phyloP scores from a whole-genome alignment of 2,113 vertebrate species.

The Atlantisia rogersi region DNA sequence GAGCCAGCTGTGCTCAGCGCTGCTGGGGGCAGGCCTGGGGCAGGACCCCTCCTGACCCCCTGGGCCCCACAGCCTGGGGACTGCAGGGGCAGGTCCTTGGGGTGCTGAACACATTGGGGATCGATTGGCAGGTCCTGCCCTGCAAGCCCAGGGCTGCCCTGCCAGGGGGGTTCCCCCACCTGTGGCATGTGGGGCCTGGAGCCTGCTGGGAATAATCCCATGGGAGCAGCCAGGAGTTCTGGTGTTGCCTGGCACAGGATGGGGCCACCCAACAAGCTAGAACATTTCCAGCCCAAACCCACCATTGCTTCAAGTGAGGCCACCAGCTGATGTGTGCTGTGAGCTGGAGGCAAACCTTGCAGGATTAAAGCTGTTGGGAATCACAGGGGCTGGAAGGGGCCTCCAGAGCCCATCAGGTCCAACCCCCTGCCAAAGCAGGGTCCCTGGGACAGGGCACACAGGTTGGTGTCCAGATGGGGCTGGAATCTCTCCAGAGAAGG shows the following conservation, averaged over 20 bases:
- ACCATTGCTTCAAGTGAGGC: fast-evolving
- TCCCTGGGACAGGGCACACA: too few relatives aligned
- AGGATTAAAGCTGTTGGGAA: not conserved
- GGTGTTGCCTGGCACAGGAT: not conserved
- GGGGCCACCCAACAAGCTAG: not conserved
- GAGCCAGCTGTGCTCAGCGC: not conserved
- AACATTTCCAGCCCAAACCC: not conserved
- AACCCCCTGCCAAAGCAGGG: too few relatives aligned
- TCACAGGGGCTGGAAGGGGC: too few relatives aligned
- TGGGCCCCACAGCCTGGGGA: too few relatives aligned
- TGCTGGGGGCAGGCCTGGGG: not conserved
- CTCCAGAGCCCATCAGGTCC: too few relatives aligned
- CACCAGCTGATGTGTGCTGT: not conserved
- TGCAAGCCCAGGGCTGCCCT: not conserved
- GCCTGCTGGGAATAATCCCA: fast-evolving
- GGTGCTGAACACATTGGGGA: too few relatives aligned
- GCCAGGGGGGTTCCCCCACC: not conserved
- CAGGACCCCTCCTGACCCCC: too few relatives aligned
- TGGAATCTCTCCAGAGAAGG: too few relatives aligned
- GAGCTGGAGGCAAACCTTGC: not conserved
- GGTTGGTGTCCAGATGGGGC: too few relatives aligned
- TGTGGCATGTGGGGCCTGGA: fast-evolving
- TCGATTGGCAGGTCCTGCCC: not conserved
- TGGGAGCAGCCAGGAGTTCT: fast-evolving
- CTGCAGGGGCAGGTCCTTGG: too few relatives aligned